Evolutionary conservation across 2,113 vertebrate genomes (phyloP), one percentile per base, ranked within the genome.

Genomic region (Xiphophorus maculatus): DNA sequence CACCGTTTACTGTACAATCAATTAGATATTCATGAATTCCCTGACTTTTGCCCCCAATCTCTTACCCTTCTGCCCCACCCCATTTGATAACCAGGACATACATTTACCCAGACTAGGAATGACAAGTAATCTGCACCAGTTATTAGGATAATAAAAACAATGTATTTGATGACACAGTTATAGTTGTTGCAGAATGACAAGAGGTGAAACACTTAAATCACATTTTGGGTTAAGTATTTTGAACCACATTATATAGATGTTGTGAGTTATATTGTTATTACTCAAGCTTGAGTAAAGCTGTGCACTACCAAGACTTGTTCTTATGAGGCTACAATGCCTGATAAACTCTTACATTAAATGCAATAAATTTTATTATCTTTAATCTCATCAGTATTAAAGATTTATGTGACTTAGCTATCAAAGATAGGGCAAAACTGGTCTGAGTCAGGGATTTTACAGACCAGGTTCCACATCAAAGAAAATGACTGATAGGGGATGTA

Each of bases 271-370:
- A 40, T 32, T 78, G 74, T 37, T 37, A 10, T 37, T 11, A 84
- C 82, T 67, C 28, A 40, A 79, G 40, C 69, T 62, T 54, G 27
- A 27, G 68, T 65, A 73, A 42, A 83, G 69, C 76, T 80, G 71
- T 84, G 75, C 71, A 48, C 6, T 69, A 63, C 76, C 63, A 63
- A 35, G 79, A 83, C 25, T 42, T 60, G 15, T 27, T 71, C 30
- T 10, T 58, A 12, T 1, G 40, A 42, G 12, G 3, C 40, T 71
- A 19, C 54, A 22, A 29, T 10, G 22, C 62, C n/a, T 37, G 63
- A 22, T 25, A 61, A 28, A 25, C 35, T 13, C 14, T 71, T 15
- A 42, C 13, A 42, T 14, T 61, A 25, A 42, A 62, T 62, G 33
- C n/a, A 29, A 17, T 42, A 30, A 33, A 28, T 69, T 69, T 69